Evolutionary conservation across 1,140 invertebrate genomes (phyloP).

Genomic region (Leptoteleia sp.): DNA sequence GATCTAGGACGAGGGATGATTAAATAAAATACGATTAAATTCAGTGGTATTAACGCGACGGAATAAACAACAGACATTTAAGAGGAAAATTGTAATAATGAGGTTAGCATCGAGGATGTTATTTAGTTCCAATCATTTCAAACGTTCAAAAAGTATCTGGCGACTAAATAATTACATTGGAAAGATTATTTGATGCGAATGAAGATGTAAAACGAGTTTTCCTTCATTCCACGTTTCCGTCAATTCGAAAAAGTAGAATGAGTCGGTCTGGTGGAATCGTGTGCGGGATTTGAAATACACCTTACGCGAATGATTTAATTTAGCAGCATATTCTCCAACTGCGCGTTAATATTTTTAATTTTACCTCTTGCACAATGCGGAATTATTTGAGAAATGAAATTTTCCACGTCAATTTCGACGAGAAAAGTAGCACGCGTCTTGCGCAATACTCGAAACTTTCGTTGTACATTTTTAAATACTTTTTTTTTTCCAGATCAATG

Average conservation of each 20-base stretch:
- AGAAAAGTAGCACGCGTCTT: too few relatives aligned
- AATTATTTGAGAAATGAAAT: too few relatives aligned
- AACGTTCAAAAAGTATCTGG: constrained; percentile 39
- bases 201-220: constrained; percentile 57
- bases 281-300: constrained; percentile 37
- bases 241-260: constrained; percentile 42
- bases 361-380: background rate
- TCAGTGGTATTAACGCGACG: too few relatives aligned
- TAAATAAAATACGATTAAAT: too few relatives aligned
- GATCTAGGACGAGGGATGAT: too few relatives aligned
- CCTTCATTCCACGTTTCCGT: constrained; percentile 32
- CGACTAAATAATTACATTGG: constrained; percentile 28
- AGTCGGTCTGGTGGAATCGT: constrained; percentile 38
- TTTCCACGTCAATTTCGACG: background rate
- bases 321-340: constrained; percentile 27
- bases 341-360: constrained; percentile 24
- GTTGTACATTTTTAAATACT: too few relatives aligned
- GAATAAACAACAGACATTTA: too few relatives aligned
- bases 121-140: too few relatives aligned
- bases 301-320: constrained; percentile 49
- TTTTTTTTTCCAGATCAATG: too few relatives aligned
- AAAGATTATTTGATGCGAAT: constrained; percentile 12
- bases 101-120: too few relatives aligned
- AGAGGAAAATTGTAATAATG: too few relatives aligned
- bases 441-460: too few relatives aligned